Conservation (phyloP, 2,113 vertebrate genomes). For the Proteles cristata region DNA sequence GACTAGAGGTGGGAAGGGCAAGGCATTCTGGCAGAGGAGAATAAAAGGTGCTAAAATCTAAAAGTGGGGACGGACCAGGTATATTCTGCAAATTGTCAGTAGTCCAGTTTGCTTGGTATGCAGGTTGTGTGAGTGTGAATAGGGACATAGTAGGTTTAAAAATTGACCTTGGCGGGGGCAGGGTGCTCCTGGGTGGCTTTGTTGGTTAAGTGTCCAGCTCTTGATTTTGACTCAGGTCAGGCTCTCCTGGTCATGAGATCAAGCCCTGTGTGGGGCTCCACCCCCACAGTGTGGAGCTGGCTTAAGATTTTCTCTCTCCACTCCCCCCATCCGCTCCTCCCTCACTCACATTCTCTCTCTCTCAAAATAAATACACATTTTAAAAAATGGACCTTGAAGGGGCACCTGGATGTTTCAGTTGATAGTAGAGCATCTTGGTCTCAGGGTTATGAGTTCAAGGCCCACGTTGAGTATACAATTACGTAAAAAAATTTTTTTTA, state of each 20-base stretch:
- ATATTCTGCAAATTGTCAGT: background rate
- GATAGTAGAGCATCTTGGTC: background rate
- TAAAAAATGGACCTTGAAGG: constrained; percentile 23
- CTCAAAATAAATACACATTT: too few relatives aligned
- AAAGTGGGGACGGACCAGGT: background rate
- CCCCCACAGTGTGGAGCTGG: too few relatives aligned
- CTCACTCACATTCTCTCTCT: too few relatives aligned
- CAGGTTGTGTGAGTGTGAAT: background rate
- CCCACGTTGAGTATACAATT: background rate
- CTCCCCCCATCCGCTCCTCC: too few relatives aligned
- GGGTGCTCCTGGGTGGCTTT: too few relatives aligned
- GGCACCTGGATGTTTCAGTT: background rate
- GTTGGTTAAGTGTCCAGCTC: too few relatives aligned
- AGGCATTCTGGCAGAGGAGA: background rate
- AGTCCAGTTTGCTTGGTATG: constrained; percentile 4
- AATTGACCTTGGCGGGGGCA: background rate
- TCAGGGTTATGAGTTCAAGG: background rate
- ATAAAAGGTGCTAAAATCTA: constrained; percentile 34
- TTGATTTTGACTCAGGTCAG: too few relatives aligned
- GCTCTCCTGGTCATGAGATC: too few relatives aligned
- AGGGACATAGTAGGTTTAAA: constrained; percentile 42
- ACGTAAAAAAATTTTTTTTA: background rate
- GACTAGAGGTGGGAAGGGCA: background rate
- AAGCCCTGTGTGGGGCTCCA: too few relatives aligned
- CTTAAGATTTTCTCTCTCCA: too few relatives aligned